Conservation (phyloP, 2,888 invertebrate species). For the Parnassius orleans region DNA sequence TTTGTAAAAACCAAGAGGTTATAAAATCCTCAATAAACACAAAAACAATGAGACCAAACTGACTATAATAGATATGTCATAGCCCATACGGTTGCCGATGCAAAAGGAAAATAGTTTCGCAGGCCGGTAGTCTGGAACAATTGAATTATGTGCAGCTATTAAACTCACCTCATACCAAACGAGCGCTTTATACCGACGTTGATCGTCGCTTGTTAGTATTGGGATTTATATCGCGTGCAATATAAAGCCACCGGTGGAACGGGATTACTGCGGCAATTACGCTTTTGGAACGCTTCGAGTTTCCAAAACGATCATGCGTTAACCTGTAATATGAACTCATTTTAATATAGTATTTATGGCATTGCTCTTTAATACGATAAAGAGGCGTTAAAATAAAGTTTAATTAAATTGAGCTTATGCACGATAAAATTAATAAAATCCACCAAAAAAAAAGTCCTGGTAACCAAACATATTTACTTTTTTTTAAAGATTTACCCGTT, state of each 20-base stretch:
- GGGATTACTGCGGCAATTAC: constrained; percentile 20
- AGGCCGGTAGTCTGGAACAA: constrained; percentile 64
- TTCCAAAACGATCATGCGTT: constrained; percentile 7
- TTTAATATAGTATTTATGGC: constrained; percentile 16
- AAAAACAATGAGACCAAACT: constrained; percentile 1
- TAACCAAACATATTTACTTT: too few relatives aligned
- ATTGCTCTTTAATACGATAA: background rate
- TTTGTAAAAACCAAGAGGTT: too few relatives aligned
- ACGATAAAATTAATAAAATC: background rate
- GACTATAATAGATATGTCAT: constrained; percentile 23
- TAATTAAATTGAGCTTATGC: background rate
- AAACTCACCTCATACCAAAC: constrained; percentile 47
- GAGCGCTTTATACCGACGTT: constrained; percentile 48
- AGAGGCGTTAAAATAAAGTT: constrained; percentile 3
- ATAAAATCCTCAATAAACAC: too few relatives aligned
- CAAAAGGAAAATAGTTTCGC: constrained; percentile 64
- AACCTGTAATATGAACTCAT: constrained; percentile 4
- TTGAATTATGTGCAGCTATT: constrained; percentile 71
- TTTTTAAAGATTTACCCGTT: too few relatives aligned
- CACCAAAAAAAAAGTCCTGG: too few relatives aligned
- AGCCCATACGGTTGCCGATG: constrained; percentile 38
- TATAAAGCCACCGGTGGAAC: constrained; percentile 19
- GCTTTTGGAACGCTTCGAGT: constrained; percentile 1
- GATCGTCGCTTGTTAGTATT: constrained; percentile 48
- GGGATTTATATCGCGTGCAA: constrained; percentile 40